phyloP scores from a whole-genome alignment of 1,140 invertebrate genomes.

The Drosophila paulistorum region DNA sequence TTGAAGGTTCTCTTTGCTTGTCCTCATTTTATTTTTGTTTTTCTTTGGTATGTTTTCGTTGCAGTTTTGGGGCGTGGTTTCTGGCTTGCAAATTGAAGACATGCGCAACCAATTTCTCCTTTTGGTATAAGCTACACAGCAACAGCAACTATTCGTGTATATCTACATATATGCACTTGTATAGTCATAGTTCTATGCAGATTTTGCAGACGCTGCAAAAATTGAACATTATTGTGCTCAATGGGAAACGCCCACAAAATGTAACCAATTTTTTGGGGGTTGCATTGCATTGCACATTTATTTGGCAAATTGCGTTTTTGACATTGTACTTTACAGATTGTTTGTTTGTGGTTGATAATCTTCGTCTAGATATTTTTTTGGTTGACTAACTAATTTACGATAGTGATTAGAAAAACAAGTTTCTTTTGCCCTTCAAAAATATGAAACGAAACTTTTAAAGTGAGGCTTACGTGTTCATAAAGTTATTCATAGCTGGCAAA shows the following conservation, averaged over 20 bases:
- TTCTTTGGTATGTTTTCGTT: background rate
- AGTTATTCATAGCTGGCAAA: no score
- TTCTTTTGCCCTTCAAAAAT: background rate
- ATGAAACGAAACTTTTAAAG: no score
- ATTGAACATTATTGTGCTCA: slow-evolving; percentile 23
- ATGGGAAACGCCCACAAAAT: slow-evolving; percentile 67
- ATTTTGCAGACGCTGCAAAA: slow-evolving; percentile 78
- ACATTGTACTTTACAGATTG: slow-evolving; percentile 49
- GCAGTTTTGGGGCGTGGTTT: slow-evolving; percentile 60
- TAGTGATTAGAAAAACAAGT: slow-evolving; percentile 1
- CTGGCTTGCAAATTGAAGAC: slow-evolving; percentile 41
- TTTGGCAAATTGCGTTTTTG: slow-evolving; percentile 62
- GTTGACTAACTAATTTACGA: background rate
- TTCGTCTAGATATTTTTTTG: background rate
- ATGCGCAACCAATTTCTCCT: slow-evolving; percentile 71
- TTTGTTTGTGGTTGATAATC: background rate
- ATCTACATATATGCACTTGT: no score
- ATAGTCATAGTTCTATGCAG: slow-evolving; percentile 54
- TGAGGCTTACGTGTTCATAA: no score
- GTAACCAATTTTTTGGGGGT: slow-evolving; percentile 42
- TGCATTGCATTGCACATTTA: slow-evolving; percentile 44
- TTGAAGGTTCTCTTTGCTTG: slow-evolving; percentile 44
- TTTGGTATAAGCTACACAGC: background rate
- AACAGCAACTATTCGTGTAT: background rate
- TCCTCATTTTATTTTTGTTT: background rate